Conservation (phyloP, 2,113 vertebrate genomes). For the Theristicus caerulescens region DNA sequence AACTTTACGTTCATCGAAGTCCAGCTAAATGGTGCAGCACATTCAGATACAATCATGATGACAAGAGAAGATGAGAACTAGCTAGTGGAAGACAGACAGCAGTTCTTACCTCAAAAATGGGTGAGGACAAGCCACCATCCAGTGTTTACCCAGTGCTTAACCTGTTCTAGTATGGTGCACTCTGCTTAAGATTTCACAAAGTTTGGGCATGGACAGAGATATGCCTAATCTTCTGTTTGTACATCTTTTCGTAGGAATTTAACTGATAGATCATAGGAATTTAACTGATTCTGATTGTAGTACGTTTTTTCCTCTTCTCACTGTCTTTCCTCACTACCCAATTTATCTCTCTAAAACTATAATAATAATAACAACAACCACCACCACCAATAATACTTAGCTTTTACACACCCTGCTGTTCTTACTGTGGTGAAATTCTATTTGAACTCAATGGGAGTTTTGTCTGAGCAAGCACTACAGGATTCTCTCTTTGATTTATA, state of each 20-base stretch:
- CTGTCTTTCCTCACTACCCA: background rate
- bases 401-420: background rate
- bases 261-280: background rate
- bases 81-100: background rate
- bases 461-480: constrained; percentile 28
- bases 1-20: background rate
- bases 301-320: background rate
- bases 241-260: background rate
- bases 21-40: background rate
- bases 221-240: background rate
- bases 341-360: background rate
- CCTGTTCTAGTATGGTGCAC: background rate
- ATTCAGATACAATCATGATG: background rate
- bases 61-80: background rate
- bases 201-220: background rate
- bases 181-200: background rate
- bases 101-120: background rate
- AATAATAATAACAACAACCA: background rate
- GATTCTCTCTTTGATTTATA: constrained; percentile 21
- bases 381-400: background rate
- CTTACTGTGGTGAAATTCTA: constrained; percentile 20
- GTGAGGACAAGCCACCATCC: background rate
- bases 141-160: background rate
- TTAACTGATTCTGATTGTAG: background rate
- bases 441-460: constrained; percentile 45